Conservation (phyloP, 2,888 invertebrate species). For the Eulithis testata region DNA sequence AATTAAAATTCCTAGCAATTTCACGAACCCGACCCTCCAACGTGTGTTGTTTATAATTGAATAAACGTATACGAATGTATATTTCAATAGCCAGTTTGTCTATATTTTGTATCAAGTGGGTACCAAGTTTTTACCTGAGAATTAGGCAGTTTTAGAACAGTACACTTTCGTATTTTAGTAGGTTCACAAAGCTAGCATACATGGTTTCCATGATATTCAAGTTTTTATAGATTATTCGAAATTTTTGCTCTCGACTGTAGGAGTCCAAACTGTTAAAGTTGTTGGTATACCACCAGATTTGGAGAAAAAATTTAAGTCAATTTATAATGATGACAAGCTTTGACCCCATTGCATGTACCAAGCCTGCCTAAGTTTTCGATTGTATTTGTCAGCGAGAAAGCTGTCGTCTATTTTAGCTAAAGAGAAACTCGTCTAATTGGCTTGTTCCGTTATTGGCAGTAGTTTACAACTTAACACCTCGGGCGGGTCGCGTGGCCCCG, state of each 20-base stretch:
- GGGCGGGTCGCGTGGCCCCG: constrained; percentile 18
- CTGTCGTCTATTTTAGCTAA: constrained; percentile 23
- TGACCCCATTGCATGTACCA: too few species aligned
- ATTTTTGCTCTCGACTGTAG: too few species aligned
- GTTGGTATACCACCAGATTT: too few species aligned
- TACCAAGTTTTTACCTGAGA: too few species aligned
- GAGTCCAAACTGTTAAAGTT: too few species aligned
- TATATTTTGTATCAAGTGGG: not conserved
- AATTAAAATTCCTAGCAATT: constrained; percentile 5
- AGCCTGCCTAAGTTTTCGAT: constrained; percentile 2
- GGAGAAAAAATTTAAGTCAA: too few species aligned
- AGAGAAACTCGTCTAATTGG: constrained; percentile 41
- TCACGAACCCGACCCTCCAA: not conserved
- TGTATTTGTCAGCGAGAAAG: constrained; percentile 11
- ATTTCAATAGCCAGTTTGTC: constrained; percentile 1
- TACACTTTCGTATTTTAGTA: too few species aligned
- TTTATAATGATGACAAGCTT: too few species aligned
- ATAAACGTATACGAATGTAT: constrained; percentile 1
- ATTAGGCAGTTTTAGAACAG: not conserved
- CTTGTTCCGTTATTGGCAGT: constrained; percentile 39
- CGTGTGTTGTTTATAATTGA: not conserved
- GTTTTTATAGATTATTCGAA: too few species aligned
- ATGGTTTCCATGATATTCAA: too few species aligned
- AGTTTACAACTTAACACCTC: constrained; percentile 36
- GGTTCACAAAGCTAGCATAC: too few species aligned